phyloP scores from a whole-genome alignment of 2,797 vertebrate species.

The Vireo griseus region DNA sequence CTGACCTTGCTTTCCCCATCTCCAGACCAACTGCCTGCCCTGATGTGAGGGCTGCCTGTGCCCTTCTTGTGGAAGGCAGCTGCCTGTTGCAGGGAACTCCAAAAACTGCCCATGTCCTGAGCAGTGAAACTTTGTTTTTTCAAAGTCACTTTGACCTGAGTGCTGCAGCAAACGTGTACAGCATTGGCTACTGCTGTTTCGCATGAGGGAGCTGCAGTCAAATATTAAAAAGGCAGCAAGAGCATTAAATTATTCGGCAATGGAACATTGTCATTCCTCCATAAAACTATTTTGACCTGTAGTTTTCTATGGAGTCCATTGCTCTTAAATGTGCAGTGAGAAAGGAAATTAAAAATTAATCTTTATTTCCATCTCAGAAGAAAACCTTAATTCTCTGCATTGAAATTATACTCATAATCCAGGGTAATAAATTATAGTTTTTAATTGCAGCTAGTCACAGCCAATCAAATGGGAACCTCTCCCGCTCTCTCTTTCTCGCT shows the following conservation, averaged over 20 bases:
- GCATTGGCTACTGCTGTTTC: constrained; percentile 28
- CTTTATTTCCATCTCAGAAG: constrained; percentile 83
- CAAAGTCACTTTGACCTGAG: constrained; percentile 70
- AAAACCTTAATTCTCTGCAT: constrained; percentile 80
- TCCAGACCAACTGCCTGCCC: not conserved
- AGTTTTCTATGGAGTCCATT: constrained; percentile 69
- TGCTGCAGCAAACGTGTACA: not conserved
- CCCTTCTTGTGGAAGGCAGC: not conserved
- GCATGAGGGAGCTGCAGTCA: constrained; percentile 72
- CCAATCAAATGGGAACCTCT: constrained; percentile 55
- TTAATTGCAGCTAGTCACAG: constrained; percentile 73
- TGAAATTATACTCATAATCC: constrained; percentile 78
- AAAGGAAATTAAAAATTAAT: constrained; percentile 86
- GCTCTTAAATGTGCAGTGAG: constrained; percentile 77
- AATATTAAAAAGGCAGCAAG: constrained; percentile 71
- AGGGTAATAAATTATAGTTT: constrained; percentile 77
- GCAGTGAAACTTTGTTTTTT: constrained; percentile 38
- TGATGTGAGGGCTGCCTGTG: not conserved
- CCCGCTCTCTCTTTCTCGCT: not conserved
- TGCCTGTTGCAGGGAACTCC: not conserved
- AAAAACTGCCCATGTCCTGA: not conserved
- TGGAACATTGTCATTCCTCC: constrained; percentile 68
- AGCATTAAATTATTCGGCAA: constrained; percentile 73
- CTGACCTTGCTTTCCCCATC: not conserved
- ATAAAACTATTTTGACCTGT: constrained; percentile 77